phyloP scores from a whole-genome alignment of 2,113 vertebrate genomes.

The Neotragus moschatus region DNA sequence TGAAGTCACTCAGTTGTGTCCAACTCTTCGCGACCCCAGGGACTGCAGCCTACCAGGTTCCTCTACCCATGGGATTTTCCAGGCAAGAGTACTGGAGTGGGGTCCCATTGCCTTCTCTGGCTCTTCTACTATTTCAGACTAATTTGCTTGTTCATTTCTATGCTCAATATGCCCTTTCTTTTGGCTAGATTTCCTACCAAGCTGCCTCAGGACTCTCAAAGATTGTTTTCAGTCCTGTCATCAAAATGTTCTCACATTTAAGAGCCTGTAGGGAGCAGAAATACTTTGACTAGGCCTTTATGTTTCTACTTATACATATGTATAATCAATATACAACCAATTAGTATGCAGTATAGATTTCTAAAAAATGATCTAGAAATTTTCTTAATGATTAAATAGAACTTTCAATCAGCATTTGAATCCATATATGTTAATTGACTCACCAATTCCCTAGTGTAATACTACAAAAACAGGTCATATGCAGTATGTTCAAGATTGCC shows the following conservation, averaged over 20 bases:
- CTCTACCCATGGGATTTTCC: too few species aligned
- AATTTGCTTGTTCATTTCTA: neutral
- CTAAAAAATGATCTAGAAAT: neutral
- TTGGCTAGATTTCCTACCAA: neutral
- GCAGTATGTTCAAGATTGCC: neutral
- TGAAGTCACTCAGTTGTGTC: too few species aligned
- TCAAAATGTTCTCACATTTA: neutral
- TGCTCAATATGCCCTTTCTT: neutral
- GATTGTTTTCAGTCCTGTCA: neutral
- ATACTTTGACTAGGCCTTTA: neutral
- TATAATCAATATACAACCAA: neutral
- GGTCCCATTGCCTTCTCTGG: too few species aligned
- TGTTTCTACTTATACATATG: neutral
- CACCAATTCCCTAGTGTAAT: neutral
- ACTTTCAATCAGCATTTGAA: neutral
- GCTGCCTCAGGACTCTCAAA: neutral
- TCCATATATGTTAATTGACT: neutral
- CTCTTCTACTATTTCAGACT: neutral
- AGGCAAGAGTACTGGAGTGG: too few species aligned
- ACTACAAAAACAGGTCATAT: neutral
- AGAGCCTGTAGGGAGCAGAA: neutral
- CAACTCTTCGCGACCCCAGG: accelerated
- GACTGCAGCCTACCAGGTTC: too few species aligned
- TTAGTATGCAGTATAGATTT: neutral
- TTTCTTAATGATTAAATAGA: neutral